phyloP scores from a whole-genome alignment of 2,888 invertebrate species.

The Rhodophaea formosa region DNA sequence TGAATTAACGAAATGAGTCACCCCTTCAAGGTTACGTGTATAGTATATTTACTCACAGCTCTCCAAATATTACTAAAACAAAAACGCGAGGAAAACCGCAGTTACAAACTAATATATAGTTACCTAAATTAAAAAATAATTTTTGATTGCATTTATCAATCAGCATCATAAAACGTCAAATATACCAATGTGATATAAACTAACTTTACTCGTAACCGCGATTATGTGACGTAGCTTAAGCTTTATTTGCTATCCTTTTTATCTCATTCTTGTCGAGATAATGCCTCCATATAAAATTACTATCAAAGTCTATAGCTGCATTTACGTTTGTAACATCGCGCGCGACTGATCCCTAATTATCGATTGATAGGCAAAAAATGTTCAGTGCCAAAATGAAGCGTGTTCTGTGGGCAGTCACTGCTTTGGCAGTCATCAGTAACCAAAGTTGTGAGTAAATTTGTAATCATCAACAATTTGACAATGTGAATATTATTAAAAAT shows the following conservation, averaged over 20 bases:
- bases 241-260: constrained; percentile 23
- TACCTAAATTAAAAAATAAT: neutral
- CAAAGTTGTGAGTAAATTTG: constrained; percentile 21
- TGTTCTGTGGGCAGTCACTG: constrained; percentile 14
- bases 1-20: too few species aligned
- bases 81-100: neutral
- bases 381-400: constrained; percentile 17
- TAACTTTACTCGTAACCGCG: neutral
- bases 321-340: constrained; percentile 27
- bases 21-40: too few species aligned
- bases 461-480: neutral
- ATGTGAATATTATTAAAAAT: too few species aligned
- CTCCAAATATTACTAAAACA: too few species aligned
- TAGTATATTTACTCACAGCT: too few species aligned
- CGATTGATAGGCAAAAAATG: constrained; percentile 23
- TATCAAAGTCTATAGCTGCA: constrained; percentile 33
- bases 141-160: constrained; percentile 4
- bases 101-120: neutral
- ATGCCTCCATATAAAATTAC: constrained; percentile 36
- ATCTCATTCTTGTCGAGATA: constrained; percentile 32
- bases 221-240: constrained; percentile 9
- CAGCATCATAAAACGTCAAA: neutral
- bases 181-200: neutral
- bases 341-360: constrained; percentile 18
- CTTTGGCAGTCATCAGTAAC: constrained; percentile 15